Percentiles rank a stretch among this genome's conserved stretches.
These are phyloP conservation scores for Trematomus bernacchii DNA, from an alignment of 2,797 vertebrate genomes.

Conservation along the genomic window DNA sequence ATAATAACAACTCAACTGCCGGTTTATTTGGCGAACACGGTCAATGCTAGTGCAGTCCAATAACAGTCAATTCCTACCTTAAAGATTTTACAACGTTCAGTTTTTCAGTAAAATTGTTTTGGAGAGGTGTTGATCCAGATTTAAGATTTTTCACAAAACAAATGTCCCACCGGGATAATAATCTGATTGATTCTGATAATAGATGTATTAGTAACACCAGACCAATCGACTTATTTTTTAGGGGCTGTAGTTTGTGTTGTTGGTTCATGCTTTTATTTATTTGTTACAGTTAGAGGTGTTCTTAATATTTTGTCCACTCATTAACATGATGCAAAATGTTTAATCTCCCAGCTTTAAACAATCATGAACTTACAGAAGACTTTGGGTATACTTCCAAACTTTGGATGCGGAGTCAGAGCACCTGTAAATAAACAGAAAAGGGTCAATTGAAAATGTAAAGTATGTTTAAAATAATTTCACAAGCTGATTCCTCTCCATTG, in stretches of 20 bases:
- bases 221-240: not conserved
- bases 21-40: not conserved
- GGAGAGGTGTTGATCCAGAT: not conserved
- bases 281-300: not conserved
- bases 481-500: not conserved
- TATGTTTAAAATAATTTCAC: not conserved
- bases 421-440: conserved; percentile 58
- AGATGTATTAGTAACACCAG: no score
- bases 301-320: not conserved
- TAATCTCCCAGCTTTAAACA: not conserved
- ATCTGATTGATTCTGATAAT: no score
- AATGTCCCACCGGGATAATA: no score
- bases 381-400: conserved; percentile 80
- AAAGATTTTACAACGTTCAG: not conserved
- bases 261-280: not conserved
- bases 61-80: not conserved
- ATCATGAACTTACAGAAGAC: conserved; percentile 76
- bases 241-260: not conserved
- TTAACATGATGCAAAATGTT: not conserved
- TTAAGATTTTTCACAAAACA: no score
- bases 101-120: not conserved
- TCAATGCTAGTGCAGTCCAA: not conserved
- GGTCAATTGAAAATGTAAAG: not conserved
- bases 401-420: conserved; percentile 62
- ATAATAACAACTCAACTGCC: not conserved